Evolutionary conservation across 2,113 vertebrate species (phyloP).

Genomic region (Pluvialis apricaria): DNA sequence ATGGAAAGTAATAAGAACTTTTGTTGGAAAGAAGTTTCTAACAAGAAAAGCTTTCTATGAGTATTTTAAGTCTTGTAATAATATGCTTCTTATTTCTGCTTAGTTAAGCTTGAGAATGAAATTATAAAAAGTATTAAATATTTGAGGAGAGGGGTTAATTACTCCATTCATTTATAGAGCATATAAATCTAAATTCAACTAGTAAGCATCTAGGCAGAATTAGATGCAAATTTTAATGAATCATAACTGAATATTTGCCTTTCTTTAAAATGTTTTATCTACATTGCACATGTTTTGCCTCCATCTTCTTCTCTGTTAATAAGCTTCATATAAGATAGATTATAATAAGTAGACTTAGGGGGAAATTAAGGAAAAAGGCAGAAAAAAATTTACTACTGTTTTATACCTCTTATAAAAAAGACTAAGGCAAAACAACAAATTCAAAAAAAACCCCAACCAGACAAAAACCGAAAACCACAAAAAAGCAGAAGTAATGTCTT

Average conservation of each 20-base stretch:
- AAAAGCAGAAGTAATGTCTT: background rate
- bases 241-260: background rate
- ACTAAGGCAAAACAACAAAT: background rate
- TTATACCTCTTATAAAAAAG: background rate
- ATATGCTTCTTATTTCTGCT: background rate
- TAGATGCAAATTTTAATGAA: background rate
- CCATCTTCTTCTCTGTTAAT: background rate
- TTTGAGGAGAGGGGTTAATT: background rate
- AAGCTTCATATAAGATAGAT: background rate
- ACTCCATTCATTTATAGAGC: background rate
- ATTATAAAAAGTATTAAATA: background rate
- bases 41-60: background rate
- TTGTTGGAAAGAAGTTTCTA: background rate
- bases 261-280: background rate
- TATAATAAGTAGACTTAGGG: background rate
- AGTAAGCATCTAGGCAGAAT: background rate
- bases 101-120: background rate
- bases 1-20: background rate
- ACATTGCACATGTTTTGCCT: background rate
- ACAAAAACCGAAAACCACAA: accelerated
- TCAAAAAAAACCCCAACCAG: background rate
- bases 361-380: background rate
- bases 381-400: background rate
- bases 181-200: background rate
- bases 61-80: background rate